A percentile compares a stretch with the other conserved stretches of the same genome.
phyloP scores from a whole-genome alignment of 2,888 invertebrate species.

The Muschampia plurimacula region DNA sequence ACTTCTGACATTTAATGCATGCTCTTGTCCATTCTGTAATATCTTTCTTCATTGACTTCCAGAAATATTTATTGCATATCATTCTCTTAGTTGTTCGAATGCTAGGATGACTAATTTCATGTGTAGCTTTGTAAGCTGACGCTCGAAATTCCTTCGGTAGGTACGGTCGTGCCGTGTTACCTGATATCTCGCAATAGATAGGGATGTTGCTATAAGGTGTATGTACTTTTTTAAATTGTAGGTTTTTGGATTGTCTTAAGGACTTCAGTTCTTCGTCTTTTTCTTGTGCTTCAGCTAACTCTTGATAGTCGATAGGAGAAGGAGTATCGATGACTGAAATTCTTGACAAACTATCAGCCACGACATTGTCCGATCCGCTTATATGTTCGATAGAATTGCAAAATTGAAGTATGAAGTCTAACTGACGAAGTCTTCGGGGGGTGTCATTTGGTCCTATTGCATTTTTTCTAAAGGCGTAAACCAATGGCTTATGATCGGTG shows the following conservation, averaged over 20 bases:
- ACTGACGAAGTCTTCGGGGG: constrained; percentile 29
- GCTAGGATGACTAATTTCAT: constrained; percentile 32
- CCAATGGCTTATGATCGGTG: constrained; percentile 48
- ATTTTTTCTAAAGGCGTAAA: constrained; percentile 39
- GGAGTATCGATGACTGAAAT: constrained; percentile 20
- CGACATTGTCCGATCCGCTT: constrained; percentile 24
- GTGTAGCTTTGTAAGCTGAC: constrained; percentile 24
- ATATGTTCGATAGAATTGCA: constrained; percentile 26
- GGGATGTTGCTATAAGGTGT: neutral
- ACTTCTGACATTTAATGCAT: constrained; percentile 27
- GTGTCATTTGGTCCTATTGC: constrained; percentile 21
- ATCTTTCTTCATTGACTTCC: constrained; percentile 37
- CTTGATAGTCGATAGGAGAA: constrained; percentile 22
- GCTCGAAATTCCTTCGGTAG: constrained; percentile 10
- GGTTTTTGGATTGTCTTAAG: neutral
- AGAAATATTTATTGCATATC: constrained; percentile 38
- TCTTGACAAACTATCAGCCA: constrained; percentile 28
- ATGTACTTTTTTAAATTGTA: neutral
- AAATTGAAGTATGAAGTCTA: constrained; percentile 32
- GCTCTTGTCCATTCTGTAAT: constrained; percentile 24
- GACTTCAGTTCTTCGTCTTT: constrained; percentile 26
- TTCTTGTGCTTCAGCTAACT: constrained; percentile 28
- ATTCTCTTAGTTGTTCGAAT: constrained; percentile 33
- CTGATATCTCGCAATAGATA: constrained; percentile 3
- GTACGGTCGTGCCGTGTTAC: neutral